Percentiles rank a stretch among this genome's conserved stretches.
phyloP scores from a whole-genome alignment of 2,888 invertebrate genomes.

The Hirtodrosophila alboralis region DNA sequence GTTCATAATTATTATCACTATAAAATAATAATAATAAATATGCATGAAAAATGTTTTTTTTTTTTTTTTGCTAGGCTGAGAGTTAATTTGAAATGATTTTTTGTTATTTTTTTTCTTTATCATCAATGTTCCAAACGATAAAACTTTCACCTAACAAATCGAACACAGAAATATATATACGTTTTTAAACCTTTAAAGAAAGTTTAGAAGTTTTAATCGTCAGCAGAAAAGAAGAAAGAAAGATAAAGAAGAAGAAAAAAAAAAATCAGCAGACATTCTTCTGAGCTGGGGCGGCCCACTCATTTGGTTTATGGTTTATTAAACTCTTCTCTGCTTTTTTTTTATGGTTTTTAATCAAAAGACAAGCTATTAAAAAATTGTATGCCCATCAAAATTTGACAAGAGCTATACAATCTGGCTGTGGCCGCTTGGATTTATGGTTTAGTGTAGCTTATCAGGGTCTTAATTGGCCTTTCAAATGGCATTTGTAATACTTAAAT shows the following conservation, averaged over 20 bases:
- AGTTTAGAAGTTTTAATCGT: constrained; percentile 53
- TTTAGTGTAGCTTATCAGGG: constrained; percentile 37
- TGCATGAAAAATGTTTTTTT: constrained; percentile 41
- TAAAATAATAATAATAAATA: constrained; percentile 46
- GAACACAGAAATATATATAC: constrained; percentile 47
- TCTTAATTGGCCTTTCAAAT: constrained; percentile 39
- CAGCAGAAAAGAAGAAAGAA: constrained; percentile 1
- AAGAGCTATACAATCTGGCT: constrained; percentile 19
- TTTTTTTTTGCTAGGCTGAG: too few relatives aligned
- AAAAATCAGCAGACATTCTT: constrained; percentile 28
- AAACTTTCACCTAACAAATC: constrained; percentile 67
- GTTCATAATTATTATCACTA: constrained; percentile 18
- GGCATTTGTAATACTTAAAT: neutral
- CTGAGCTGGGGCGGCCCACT: constrained; percentile 34
- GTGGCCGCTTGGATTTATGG: constrained; percentile 29
- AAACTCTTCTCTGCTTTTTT: constrained; percentile 43
- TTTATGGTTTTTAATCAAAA: constrained; percentile 56
- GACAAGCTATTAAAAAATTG: constrained; percentile 52
- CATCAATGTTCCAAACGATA: constrained; percentile 47
- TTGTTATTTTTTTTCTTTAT: constrained; percentile 14
- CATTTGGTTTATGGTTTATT: constrained; percentile 59
- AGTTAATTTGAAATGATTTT: constrained; percentile 22
- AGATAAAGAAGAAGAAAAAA: constrained; percentile 5
- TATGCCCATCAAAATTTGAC: constrained; percentile 42
- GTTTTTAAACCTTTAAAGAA: constrained; percentile 42